Evolutionary conservation across 2,888 invertebrate genomes (phyloP).

Genomic region (Hemaris fuciformis): DNA sequence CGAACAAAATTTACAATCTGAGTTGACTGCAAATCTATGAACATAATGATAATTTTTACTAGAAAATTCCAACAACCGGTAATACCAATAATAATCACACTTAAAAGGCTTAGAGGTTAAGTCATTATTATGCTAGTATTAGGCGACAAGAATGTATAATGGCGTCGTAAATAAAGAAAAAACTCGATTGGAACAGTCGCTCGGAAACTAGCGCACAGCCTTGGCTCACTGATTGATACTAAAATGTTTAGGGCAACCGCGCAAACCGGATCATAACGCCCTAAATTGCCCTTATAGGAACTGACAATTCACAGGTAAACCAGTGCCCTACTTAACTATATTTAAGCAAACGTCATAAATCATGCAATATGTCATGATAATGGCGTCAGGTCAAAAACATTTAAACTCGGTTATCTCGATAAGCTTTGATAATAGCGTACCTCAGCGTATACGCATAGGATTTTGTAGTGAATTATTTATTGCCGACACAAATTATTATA

Average conservation of each 20-base stretch:
- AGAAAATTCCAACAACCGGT: background rate
- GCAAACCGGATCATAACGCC: slow-evolving; percentile 68
- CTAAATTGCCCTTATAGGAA: slow-evolving; percentile 66
- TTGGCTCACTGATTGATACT: slow-evolving; percentile 61
- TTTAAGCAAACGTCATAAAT: slow-evolving; percentile 48
- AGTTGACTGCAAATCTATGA: background rate
- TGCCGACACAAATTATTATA: background rate
- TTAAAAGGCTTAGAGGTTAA: slow-evolving; percentile 1
- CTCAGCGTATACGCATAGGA: slow-evolving; percentile 7
- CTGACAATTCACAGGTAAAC: slow-evolving; percentile 53
- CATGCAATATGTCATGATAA: slow-evolving; percentile 56
- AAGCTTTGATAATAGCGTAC: slow-evolving; percentile 25
- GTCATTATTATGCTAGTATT: slow-evolving; percentile 8
- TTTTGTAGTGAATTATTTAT: background rate
- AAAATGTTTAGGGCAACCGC: slow-evolving; percentile 58
- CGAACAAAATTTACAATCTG: background rate
- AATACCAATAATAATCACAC: background rate
- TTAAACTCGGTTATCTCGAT: slow-evolving; percentile 43
- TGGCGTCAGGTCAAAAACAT: slow-evolving; percentile 52
- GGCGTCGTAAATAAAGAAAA: slow-evolving; percentile 20
- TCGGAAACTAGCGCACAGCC: slow-evolving; percentile 47
- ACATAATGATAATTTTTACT: background rate
- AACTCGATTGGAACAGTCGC: slow-evolving; percentile 14
- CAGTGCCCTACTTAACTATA: slow-evolving; percentile 50
- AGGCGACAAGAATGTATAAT: slow-evolving; percentile 19